phyloP scores from a whole-genome alignment of 2,797 vertebrate genomes.

The Rhabdophis nuchalis region DNA sequence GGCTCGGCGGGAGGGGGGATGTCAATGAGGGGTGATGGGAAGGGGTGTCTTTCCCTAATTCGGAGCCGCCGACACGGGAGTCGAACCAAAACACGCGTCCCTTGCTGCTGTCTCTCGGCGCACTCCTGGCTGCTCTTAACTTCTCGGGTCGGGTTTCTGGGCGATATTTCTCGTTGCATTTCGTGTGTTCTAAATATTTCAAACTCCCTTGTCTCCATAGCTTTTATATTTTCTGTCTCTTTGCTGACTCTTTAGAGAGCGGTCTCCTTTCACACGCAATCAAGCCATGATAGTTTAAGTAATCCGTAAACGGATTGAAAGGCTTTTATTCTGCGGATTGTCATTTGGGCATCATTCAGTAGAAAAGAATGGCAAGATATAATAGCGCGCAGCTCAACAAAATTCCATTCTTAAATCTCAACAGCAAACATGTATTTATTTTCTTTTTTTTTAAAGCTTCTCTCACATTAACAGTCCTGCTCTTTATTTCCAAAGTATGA shows the following conservation, averaged over 20 bases:
- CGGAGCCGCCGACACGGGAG: not conserved
- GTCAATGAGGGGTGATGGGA: not conserved
- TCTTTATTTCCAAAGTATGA: not conserved
- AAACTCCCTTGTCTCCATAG: not conserved
- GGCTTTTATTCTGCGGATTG: not conserved
- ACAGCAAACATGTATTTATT: not conserved
- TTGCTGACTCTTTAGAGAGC: not conserved
- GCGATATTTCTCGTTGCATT: not conserved
- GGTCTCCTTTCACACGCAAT: not conserved
- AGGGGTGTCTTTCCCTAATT: not conserved
- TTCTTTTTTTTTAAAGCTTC: not conserved
- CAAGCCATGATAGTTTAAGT: not conserved
- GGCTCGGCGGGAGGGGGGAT: not conserved
- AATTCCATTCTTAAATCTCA: not conserved
- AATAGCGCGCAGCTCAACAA: not conserved
- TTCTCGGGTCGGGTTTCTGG: not conserved
- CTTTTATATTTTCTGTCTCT: not conserved
- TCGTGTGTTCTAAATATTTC: not conserved
- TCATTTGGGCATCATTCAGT: not conserved
- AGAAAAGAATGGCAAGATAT: not conserved
- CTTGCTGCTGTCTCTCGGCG: not conserved
- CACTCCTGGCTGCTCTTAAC: not conserved
- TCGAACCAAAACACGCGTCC: too few relatives aligned
- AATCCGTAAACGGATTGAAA: not conserved
- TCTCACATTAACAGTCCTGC: not conserved